Base-by-base conservation (phyloP, 2,797 vertebrate genomes). In the Poecilia velifera region DNA sequence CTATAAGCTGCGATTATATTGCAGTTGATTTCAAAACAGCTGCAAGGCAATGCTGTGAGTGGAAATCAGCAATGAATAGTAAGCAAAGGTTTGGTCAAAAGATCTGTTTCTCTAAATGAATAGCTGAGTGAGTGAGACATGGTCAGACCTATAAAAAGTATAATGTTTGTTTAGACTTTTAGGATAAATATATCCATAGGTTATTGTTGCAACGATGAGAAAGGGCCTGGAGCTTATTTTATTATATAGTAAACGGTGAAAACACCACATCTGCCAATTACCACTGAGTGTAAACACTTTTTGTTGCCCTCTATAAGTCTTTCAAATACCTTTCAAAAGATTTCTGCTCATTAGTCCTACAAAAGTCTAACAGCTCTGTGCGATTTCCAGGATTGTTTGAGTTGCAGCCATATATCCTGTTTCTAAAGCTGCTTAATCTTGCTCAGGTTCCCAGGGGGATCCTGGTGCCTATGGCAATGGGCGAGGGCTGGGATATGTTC, bases 11-110 rank as follows among this genome's bases (percentile, higher is more conserved):
- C 75, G 76, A 81, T 86, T 81, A 73, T 83, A 83, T 86, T 72
- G 74, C 72, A 78, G 80, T 73, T 87, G 79, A 77, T 88, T 84
- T 88, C 72, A 76, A 79, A 88, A 87, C 84, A 89, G 76, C 86
- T 87, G 73, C 75, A 47, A 78, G 82, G 85, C 73, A 77, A 79
- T 53, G 78, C 80, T 88, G 85, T 25, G 4, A 53, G 70, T 76
- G 76, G 46, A 73, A 80, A 77, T 80, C 68, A 76, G 71, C 73
- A 74, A 64, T 75, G 59, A 87, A 46, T 34, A 39, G 12, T 34
- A 46, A 36, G 22, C 6, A 72, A 62, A 59, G 36, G 49, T 76
- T 47, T 64, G n/a, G 66, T 79, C 41, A 64, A 74, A 74, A 31
- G 39, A 64, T 51, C 34, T 53, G 28, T 76, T 64, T 70, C 34